Conservation (phyloP, 2,888 invertebrate genomes). For the Nycteola revayana region DNA sequence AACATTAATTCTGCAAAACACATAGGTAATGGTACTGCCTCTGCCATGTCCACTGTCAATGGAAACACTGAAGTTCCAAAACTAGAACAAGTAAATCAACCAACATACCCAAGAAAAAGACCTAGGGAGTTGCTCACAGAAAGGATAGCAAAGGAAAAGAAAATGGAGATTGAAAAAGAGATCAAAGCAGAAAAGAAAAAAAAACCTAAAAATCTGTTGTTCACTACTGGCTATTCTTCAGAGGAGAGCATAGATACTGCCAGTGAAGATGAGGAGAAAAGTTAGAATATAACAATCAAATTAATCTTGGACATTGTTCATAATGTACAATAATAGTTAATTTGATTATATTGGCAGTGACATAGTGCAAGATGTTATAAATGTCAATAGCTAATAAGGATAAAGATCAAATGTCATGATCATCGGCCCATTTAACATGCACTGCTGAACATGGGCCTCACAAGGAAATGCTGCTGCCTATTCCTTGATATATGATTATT, state of each 20-base stretch:
- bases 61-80: neutral
- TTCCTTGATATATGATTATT: too few relatives aligned
- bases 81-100: neutral
- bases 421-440: too few relatives aligned
- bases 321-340: too few relatives aligned
- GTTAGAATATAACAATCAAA: too few relatives aligned
- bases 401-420: too few relatives aligned
- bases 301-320: too few relatives aligned
- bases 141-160: constrained; percentile 69
- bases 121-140: constrained; percentile 60
- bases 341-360: too few relatives aligned
- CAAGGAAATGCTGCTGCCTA: too few relatives aligned
- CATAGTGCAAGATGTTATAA: too few relatives aligned
- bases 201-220: constrained; percentile 77
- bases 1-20: neutral
- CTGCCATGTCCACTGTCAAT: constrained; percentile 2
- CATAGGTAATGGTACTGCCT: constrained; percentile 7
- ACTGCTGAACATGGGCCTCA: too few relatives aligned
- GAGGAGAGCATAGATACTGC: constrained; percentile 64
- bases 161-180: constrained; percentile 67
- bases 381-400: too few relatives aligned
- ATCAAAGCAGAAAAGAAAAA: constrained; percentile 67
- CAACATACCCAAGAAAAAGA: constrained; percentile 37
- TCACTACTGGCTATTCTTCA: constrained; percentile 76
- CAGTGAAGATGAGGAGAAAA: constrained; percentile 42